Base-by-base conservation (phyloP, 2,888 invertebrate species). In the Tachina lurida region DNA sequence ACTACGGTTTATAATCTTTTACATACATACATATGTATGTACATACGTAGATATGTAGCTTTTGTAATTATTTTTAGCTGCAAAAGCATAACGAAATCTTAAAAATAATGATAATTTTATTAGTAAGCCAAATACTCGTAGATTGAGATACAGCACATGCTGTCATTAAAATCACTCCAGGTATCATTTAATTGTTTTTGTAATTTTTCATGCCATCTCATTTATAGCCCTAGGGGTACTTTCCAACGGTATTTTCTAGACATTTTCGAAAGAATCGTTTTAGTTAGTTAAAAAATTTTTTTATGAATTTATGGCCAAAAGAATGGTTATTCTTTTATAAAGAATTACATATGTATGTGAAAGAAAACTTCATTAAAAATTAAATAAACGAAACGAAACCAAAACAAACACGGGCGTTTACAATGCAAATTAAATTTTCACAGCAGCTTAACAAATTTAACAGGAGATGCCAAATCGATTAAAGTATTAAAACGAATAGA, bases 1-100 rank as follows among this genome's bases (percentile, higher is more conserved):
- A 13, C 31, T 22, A 60, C 43, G 9, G 47, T 43, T 63, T 47
- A 31, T 60, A 60, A 54, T 63, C 65, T 65, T 31, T 47, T 5
- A 31, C 4, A 4, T 31, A 31, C 4, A 31, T 31, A 31, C 31
- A 31, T 31, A 31, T 31, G 31, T 31, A 31, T 31, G 22, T 22
- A 22, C 3, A 3, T 22, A 3, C 3, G 22, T 22, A 22, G 1
- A 2, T 22, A 43, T 17, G 45, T 54, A 54, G 4, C 63, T 62
- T 54, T 81, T 52, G 17, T 49, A 81, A 74, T 81, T 81, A 81
- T 81, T 81, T 63, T 43, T 54, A 63, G 45, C 68, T 56, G 47
- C 43, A 68, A 52, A 31, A 74, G 63, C 81, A 74, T 56, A 78
- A 85, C 63, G 74, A 81, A 74, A 62, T 68, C 63, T 60, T 70